These are phyloP conservation scores for Tribolium freemani DNA, from an alignment of 2,888 invertebrate species.

Conservation along the genomic window DNA sequence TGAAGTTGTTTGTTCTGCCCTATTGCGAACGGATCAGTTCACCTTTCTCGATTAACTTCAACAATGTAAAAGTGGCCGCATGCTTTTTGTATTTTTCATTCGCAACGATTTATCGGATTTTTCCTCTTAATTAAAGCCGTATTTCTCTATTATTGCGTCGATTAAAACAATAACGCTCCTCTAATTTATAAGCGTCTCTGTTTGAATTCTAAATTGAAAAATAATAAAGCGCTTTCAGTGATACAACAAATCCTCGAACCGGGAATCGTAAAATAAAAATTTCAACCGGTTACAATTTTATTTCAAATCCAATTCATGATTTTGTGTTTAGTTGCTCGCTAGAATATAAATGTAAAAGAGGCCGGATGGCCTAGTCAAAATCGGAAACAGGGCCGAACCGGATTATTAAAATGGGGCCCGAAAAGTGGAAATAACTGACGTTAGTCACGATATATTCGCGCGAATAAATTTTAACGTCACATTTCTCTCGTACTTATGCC, in stretches of 20 bases:
- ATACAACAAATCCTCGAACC: background rate
- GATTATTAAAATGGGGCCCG: conserved; percentile 21
- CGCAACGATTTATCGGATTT: conserved; percentile 26
- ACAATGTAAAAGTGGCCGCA: conserved; percentile 24
- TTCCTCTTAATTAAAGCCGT: conserved; percentile 51
- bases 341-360: conserved; percentile 2
- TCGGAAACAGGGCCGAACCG: conserved; percentile 22
- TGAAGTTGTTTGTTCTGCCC: conserved; percentile 38
- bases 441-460: conserved; percentile 29
- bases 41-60: conserved; percentile 28
- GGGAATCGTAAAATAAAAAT: background rate
- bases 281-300: background rate
- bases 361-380: background rate
- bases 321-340: background rate
- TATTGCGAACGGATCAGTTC: conserved; percentile 35
- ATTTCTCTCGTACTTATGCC: conserved; percentile 24
- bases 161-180: conserved; percentile 47
- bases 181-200: conserved; percentile 43
- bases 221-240: conserved; percentile 31
- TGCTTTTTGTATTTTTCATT: conserved; percentile 18
- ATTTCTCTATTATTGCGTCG: conserved; percentile 49
- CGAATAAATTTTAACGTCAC: conserved; percentile 24
- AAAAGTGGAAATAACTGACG: conserved; percentile 24
- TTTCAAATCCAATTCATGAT: background rate
- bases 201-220: conserved; percentile 34